A percentile compares a stretch with the other conserved stretches of the same genome.
These are phyloP conservation scores for Corythucha ciliata DNA, from an alignment of 2,888 invertebrate genomes.

Conservation along the genomic window DNA sequence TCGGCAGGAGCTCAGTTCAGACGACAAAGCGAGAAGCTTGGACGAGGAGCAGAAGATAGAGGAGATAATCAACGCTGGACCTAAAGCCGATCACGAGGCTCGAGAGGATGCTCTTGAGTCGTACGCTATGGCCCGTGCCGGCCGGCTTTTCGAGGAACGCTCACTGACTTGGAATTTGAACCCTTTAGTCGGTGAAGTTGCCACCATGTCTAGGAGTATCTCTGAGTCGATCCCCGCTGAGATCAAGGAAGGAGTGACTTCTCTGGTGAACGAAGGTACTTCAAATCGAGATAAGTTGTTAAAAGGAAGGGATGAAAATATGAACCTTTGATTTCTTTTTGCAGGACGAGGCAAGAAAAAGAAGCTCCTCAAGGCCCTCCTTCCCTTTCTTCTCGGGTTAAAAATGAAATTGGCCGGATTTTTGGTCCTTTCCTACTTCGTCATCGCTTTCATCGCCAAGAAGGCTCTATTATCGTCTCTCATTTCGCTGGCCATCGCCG, in stretches of 20 bases:
- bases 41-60: constrained; percentile 45
- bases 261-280: constrained; percentile 49
- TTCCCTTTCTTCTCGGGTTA: constrained; percentile 50
- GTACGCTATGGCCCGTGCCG: constrained; percentile 47
- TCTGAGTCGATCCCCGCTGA: constrained; percentile 49
- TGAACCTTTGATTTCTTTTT: neutral
- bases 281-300: neutral
- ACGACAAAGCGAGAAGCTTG: constrained; percentile 44
- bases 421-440: constrained; percentile 48
- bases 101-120: constrained; percentile 50
- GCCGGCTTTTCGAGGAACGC: constrained; percentile 50
- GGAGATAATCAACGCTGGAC: constrained; percentile 39
- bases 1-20: constrained; percentile 29
- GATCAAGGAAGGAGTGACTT: constrained; percentile 48
- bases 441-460: constrained; percentile 52
- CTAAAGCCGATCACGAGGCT: constrained; percentile 45
- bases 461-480: constrained; percentile 53
- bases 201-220: constrained; percentile 43
- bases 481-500: constrained; percentile 51
- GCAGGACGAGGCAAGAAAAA: constrained; percentile 51
- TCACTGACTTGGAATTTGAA: constrained; percentile 46
- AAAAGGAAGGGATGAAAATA: neutral
- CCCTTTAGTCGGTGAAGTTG: constrained; percentile 41
- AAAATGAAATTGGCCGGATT: constrained; percentile 51
- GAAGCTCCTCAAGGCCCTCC: constrained; percentile 46